Evolutionary conservation across 2,888 invertebrate genomes (phyloP).

Genomic region (Ramazzottius varieornatus): DNA sequence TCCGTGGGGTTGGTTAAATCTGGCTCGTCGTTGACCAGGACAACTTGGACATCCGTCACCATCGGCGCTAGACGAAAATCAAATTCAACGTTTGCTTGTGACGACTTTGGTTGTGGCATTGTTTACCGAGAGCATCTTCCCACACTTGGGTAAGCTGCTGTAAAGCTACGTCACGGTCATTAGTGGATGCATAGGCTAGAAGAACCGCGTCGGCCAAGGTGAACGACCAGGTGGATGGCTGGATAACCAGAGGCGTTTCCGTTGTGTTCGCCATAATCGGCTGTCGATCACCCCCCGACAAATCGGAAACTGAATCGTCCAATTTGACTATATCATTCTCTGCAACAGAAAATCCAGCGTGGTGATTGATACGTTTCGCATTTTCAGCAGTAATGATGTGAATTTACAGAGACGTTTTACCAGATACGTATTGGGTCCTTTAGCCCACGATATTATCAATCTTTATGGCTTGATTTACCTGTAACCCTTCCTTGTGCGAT

Average conservation of each 20-base stretch:
- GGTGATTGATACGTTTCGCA: too few relatives aligned
- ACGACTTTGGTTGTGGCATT: neutral
- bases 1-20: neutral
- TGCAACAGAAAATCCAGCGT: too few relatives aligned
- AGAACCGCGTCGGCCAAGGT: neutral
- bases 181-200: neutral
- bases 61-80: neutral
- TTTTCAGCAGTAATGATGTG: too few relatives aligned
- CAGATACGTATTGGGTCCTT: too few relatives aligned
- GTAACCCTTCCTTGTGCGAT: too few relatives aligned
- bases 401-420: too few relatives aligned
- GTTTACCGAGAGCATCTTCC: constrained; percentile 3
- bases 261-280: too few relatives aligned
- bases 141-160: constrained; percentile 3
- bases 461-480: too few relatives aligned
- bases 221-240: neutral
- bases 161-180: neutral
- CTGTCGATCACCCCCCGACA: too few relatives aligned
- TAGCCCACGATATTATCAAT: too few relatives aligned
- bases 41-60: neutral
- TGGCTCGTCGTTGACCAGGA: neutral
- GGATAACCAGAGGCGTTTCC: neutral
- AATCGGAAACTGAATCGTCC: too few relatives aligned
- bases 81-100: neutral
- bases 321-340: too few relatives aligned